Evolutionary conservation across 1,140 invertebrate genomes (phyloP), one percentile per base, ranked within the genome.

Genomic region (Pachypeltis micranthus): DNA sequence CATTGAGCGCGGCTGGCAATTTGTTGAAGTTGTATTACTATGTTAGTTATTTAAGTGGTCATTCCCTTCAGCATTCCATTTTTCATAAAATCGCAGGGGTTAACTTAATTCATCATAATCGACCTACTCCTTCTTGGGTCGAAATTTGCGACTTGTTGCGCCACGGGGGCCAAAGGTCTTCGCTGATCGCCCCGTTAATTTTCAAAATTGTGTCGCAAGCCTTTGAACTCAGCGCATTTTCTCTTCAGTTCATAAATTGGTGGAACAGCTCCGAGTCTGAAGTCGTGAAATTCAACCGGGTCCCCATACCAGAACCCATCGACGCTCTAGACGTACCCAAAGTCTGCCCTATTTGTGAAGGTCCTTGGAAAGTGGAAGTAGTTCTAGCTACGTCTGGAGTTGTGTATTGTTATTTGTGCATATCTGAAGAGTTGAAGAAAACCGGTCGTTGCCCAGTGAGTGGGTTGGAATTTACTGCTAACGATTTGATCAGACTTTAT

Each of bases 391-490:
- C 63, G 34, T 67, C 66, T 14, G 66, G 66, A 19, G 56, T 62
- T 39, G 66, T 67, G 24, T 67, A 64, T 47, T 67, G 66, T 44
- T 67, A 64, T 34, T 25, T 34, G 10, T 67, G 66, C 39, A 65
- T 67, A 10, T 59, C 28, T 34, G 23, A 39, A 3, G 34, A 28
- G 2, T 44, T 67, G 29, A 34, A 64, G 24, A 44, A 63, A 60
- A 63, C 31, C 4, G 44, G 58, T 21, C 62, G 47, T 19, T 67
- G 66, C 21, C 66, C 66, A 19, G 61, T 67, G 2, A 65, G 63
- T 39, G 39, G 31, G 27, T 29, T 67, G 23, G 63, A 63, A 3
- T 62, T 63, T 10, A 63, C 59, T 56, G 12, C 39, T 19, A 34
- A 64, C 25, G 63, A 67, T 31, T 56, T 67, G 24, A 61, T 67